Conservation (phyloP, 35 echinoderm and acorn worm species). For the Holothuria glaberrima region DNA sequence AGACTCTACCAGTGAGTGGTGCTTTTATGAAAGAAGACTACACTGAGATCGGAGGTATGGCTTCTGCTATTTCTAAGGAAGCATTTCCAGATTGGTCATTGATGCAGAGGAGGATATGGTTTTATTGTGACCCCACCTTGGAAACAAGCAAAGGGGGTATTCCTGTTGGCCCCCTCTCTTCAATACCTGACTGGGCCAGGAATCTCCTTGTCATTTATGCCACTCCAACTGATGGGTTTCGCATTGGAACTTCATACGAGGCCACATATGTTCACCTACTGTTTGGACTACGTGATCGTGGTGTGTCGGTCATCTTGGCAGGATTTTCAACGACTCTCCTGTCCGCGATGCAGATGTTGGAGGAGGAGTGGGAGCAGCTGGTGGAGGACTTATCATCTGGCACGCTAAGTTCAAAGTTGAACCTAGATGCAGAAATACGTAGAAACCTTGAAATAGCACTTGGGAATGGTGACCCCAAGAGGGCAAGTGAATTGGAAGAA, state of each 20-base stretch:
- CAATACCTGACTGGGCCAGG: slow-evolving; percentile 47
- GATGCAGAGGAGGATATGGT: slow-evolving; percentile 50
- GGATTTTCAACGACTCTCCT: slow-evolving; percentile 55
- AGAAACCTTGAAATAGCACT: slow-evolving; percentile 29
- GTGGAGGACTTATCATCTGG: slow-evolving; percentile 52
- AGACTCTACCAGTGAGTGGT: slow-evolving; percentile 20
- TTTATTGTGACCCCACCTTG: slow-evolving; percentile 44
- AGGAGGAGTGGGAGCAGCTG: slow-evolving; percentile 61
- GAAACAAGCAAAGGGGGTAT: slow-evolving; percentile 37
- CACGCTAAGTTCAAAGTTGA: slow-evolving; percentile 21
- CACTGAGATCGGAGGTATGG: slow-evolving; percentile 3
- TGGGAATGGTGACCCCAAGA: slow-evolving; percentile 42
- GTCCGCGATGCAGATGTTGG: slow-evolving; percentile 20
- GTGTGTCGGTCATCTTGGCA: slow-evolving; percentile 27
- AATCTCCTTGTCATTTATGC: slow-evolving; percentile 54
- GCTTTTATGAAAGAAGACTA: not conserved
- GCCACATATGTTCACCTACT: slow-evolving; percentile 68
- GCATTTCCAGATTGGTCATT: slow-evolving; percentile 12
- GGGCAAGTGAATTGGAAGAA: slow-evolving; percentile 37
- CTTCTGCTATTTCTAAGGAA: slow-evolving; percentile 9
- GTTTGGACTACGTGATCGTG: slow-evolving; percentile 69
- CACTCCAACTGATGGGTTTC: slow-evolving; percentile 57
- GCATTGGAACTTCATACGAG: slow-evolving; percentile 43
- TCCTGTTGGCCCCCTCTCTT: slow-evolving; percentile 48
- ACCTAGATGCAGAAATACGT: slow-evolving; percentile 36